Evolutionary conservation across 1,140 invertebrate genomes (phyloP), one percentile per base, ranked within the genome.

Genomic region (Brachionus sp.): DNA sequence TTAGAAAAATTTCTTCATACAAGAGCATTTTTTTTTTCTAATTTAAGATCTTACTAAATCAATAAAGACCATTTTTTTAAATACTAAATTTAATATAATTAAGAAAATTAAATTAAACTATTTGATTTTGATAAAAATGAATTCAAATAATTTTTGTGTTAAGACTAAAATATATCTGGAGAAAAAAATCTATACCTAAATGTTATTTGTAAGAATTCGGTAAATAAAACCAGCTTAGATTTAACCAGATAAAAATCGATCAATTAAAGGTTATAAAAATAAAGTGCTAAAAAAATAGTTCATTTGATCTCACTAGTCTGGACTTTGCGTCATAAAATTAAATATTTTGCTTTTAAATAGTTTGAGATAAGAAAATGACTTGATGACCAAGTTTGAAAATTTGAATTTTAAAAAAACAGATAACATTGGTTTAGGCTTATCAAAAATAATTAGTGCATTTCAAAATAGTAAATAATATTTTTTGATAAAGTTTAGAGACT

Each of bases 401-500:
- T 33, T 66, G 2, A 66, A 66, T 29, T 66, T 66, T 0, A 66
- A 66, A 66, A 66, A 66, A 66, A 66, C 64, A 66, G 64, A 66
- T 66, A 66, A 37, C n/a, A 33, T 66, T 33, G 12, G 25, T 66
- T 66, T 66, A 37, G 64, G 7, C 64, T n/a, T 33, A 33, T 66
- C 33, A 66, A 66, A 66, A 66, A 66, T 66, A 66, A 66, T 66
- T 66, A 66, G 64, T 66, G 64, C 64, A 66, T 66, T 66, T 66
- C 64, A 66, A 66, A 29, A 66, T 13, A 66, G n/a, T 33, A 66
- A 66, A 66, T 66, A 66, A 66, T 33, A 66, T 33, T 33, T 37
- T 66, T 66, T 33, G 64, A 37, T 37, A 66, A 33, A 6, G 64
- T 25, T 66, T 66, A 33, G 64, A 66, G 64, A 66, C 64, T 66